Conservation (phyloP, 2,797 vertebrate genomes). For the Cossypha polioptera region DNA sequence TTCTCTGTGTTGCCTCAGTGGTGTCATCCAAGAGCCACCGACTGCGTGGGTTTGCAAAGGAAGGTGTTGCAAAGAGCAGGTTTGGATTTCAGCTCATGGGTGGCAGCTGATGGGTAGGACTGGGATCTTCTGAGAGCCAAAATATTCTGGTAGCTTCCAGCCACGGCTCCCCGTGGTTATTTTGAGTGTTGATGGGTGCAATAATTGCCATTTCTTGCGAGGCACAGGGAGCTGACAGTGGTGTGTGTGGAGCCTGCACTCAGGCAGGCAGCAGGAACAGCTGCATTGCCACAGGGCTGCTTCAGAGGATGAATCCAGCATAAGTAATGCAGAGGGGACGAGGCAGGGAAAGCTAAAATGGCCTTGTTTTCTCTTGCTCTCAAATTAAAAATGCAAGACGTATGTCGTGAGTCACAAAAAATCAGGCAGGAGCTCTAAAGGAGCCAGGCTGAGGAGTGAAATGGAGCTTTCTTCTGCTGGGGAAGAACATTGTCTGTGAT, state of each 20-base stretch:
- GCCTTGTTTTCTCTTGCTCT: constrained; percentile 14
- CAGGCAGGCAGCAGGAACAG: constrained; percentile 20
- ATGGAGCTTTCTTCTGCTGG: background rate
- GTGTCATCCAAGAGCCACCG: background rate
- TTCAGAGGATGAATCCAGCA: constrained; percentile 14
- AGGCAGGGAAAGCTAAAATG: background rate
- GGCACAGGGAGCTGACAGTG: background rate
- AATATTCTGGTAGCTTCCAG: constrained; percentile 5
- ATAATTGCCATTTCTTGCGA: constrained; percentile 1
- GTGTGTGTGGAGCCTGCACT: constrained; percentile 3
- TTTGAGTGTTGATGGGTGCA: background rate
- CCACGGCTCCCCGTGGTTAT: background rate
- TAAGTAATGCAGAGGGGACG: background rate
- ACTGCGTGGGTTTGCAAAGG: background rate
- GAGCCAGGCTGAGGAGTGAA: background rate
- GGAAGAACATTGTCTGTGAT: background rate
- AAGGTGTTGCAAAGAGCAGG: background rate
- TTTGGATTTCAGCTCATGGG: background rate
- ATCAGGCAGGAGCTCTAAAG: background rate
- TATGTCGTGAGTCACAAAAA: constrained; percentile 11
- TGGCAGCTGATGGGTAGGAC: background rate
- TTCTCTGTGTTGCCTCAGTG: background rate
- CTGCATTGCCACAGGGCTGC: constrained; percentile 44
- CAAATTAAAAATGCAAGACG: constrained; percentile 52
- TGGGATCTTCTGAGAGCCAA: background rate